Evolutionary conservation across 2,113 vertebrate species (phyloP).

Genomic region (Mixornis gularis): DNA sequence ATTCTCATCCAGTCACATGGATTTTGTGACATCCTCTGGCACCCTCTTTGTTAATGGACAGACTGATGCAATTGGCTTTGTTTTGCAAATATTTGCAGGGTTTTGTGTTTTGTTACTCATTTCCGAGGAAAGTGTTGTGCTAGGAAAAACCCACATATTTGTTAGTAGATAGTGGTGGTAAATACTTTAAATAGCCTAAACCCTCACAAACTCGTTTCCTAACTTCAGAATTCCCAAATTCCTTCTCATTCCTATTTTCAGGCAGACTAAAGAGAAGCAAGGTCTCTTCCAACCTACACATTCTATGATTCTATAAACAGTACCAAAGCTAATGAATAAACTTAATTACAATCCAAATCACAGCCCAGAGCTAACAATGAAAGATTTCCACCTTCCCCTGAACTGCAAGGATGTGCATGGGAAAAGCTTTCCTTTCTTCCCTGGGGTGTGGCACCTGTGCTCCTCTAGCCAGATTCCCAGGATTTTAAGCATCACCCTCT

Average conservation of each 20-base stretch:
- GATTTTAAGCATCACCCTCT: neutral
- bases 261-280: neutral
- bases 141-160: neutral
- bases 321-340: neutral
- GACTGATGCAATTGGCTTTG: neutral
- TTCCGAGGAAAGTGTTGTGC: neutral
- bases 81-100: neutral
- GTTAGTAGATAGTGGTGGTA: neutral
- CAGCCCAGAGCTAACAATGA: neutral
- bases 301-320: too few relatives aligned
- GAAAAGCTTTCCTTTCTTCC: neutral
- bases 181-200: neutral
- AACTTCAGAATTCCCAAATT: neutral
- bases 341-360: neutral
- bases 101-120: neutral
- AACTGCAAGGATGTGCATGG: neutral
- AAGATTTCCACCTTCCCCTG: neutral
- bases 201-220: neutral
- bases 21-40: neutral
- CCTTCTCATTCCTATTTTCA: neutral
- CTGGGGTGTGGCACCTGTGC: neutral
- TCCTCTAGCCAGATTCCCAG: neutral
- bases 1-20: neutral
- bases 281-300: too few relatives aligned
- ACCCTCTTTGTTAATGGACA: neutral